Base-by-base conservation (phyloP, 2,888 invertebrate species). In the Habrosyne pyritoides region DNA sequence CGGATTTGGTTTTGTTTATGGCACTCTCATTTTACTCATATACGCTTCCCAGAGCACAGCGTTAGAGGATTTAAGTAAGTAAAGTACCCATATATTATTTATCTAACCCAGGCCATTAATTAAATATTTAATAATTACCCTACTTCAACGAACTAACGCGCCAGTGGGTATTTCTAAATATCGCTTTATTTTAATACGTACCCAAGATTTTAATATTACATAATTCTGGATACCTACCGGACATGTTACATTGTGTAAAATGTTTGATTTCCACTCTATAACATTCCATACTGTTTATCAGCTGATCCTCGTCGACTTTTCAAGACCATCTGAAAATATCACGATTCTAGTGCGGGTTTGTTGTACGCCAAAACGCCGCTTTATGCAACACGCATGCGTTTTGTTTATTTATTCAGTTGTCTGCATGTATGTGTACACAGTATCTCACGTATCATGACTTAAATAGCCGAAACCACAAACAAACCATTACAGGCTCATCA, bases 41-140 rank as follows among this genome's bases (percentile, higher is more conserved):
- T 66, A 54, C 53, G 59, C 52, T 47, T 47, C 65, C n/a, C 46
- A 53, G 48, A 55, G 55, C 10, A 26, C 33, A n/a, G 75, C 82
- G 3, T 22, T 72, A 5, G 79, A 82, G 50, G 73, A 80, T 54
- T 75, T 75, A 53, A 86, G 86, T 86, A 73, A 80, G 86, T 77
- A 18, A 2, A 42, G 7, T 18, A 36, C 36, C 4, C 3, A 7
- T 24, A 24, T 7, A 5, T 24, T 24, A 24, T 24, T 24, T 5
- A 24, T 24, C 24, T 24, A 7, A 24, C 7, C 7, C 24, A 24
- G 24, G 3, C 24, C 7, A 24, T 5, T 24, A 24, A 3, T 24
- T 24, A n/a, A n/a, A n/a, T n/a, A n/a, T n/a, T n/a, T n/a, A n/a
- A n/a, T n/a, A n/a, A n/a, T n/a, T n/a, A n/a, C n/a, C n/a, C n/a